Evolutionary conservation across 2,797 vertebrate species (phyloP), one percentile per base, ranked within the genome.

Genomic region (Echiichthys vipera): DNA sequence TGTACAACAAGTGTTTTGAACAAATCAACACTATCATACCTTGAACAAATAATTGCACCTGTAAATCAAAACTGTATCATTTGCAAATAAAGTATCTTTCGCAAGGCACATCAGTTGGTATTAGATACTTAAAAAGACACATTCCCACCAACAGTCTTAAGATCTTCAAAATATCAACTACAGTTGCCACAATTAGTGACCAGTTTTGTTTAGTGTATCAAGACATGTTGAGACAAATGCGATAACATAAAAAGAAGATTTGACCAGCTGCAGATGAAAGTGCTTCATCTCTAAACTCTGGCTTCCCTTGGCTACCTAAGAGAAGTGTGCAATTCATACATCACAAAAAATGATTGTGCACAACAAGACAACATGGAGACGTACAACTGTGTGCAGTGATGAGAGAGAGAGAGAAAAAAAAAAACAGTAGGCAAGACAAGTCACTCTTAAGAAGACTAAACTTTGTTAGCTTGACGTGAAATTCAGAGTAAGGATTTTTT

Each of bases 31-130:
- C 65, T 30, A 43, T 36, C 61, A 73, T 40, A 76, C 58, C 45
- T 83, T 81, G 71, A 81, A 77, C 49, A 84, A 81, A 80, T 79
- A 65, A 88, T 78, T n/a, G 85, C 36, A 74, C 78, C 45, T 72
- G 50, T 40, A 72, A 88, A 88, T 40, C 29, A 83, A 78, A 84
- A 70, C 29, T 37, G 61, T 66, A 84, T 76, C 80, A 65, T 47
- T 63, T 81, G 74, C 70, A 85, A 85, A 86, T 72, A 71, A 78
- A 75, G 68, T 83, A 79, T 75, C 67, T 89, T 84, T 74, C 59
- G 36, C 85, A 94, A 94, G 92, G 93, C 91, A 93, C 92, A 87
- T 90, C 59, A 77, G 78, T 82, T 90, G 81, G 56, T 81, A 74
- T 67, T 36, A 73, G 64, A 63, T 65, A 76, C 56, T 74, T 74